Evolutionary conservation across 2,888 invertebrate genomes (phyloP), one percentile per base, ranked within the genome.

Genomic region (Drosophila prostipennis): DNA sequence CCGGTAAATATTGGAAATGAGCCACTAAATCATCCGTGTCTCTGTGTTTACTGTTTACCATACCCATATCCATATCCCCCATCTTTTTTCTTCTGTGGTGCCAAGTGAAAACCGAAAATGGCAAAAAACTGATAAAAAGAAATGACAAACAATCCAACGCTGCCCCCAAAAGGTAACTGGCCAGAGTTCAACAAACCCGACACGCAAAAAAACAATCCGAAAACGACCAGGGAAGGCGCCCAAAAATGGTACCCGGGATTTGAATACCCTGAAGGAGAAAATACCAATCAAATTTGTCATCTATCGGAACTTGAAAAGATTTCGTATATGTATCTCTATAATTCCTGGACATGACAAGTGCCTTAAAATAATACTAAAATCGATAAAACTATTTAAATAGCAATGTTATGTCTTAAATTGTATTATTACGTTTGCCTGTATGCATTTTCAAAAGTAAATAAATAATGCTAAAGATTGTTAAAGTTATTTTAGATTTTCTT

Each of bases 121-220:
- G 61, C 72, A 63, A 70, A 70, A 34, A 70, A 54, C 72, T 60
- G 60, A 71, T 71, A 70, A 70, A 68, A 69, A 36, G 60, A 71
- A 53, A 58, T 58, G 40, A 69, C 52, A 69, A 53, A 49, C 56
- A 36, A 46, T 19, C 43, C 54, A 13, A 16, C 36, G 65, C 51
- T 37, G 45, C 64, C 43, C 67, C 67, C 53, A 82, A 72, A 86
- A 80, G 80, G 84, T 80, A 86, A 80, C 81, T 74, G 84, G 81
- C 67, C 81, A 70, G 73, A 79, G 87, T 81, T 81, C 79, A 87
- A 84, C 52, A 68, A 81, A 81, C 80, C 68, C 59, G 49, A 40
- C 76, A 76, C 67, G 84, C 78, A 80, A 76, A 67, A 34, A 43
- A 39, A 39, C 34, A 68, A 37, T 19, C 36, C 13, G 37, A 68